phyloP scores from a whole-genome alignment of 2,113 vertebrate genomes.

The Chauna torquata region DNA sequence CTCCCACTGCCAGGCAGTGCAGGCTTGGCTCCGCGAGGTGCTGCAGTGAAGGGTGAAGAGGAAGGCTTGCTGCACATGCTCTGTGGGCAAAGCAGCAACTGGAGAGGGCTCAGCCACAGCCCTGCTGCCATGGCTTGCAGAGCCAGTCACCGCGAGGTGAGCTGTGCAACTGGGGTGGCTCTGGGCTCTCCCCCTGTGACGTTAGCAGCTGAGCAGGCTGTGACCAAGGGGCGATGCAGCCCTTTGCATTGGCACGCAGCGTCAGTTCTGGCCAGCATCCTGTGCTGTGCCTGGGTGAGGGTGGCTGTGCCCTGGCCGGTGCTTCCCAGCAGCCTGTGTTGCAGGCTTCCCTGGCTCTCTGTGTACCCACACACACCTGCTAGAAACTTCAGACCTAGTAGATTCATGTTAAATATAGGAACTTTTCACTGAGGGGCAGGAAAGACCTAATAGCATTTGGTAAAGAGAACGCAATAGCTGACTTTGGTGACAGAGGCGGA shows the following conservation, averaged over 20 bases:
- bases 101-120: fast-evolving
- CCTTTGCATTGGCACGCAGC: not conserved
- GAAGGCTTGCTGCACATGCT: not conserved
- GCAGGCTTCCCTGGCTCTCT: not conserved
- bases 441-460: slow-evolving; percentile 5
- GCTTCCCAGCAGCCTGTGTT: fast-evolving
- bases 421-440: not conserved
- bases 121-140: not conserved
- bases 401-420: slow-evolving; percentile 16
- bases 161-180: not conserved
- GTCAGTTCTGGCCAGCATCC: not conserved
- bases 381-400: not conserved
- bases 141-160: not conserved
- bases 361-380: not conserved
- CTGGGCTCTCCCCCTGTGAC: not conserved
- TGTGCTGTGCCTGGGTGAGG: not conserved
- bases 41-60: not conserved
- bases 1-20: not conserved
- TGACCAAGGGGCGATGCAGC: not conserved
- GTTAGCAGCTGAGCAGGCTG: not conserved
- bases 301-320: fast-evolving
- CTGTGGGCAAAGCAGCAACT: not conserved
- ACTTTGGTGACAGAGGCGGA: slow-evolving; percentile 22
- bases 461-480: slow-evolving; percentile 29
- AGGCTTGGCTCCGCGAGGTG: not conserved